Evolutionary conservation across 1,140 invertebrate species (phyloP), one percentile per base, ranked within the genome.

Genomic region (Colletes gigas): DNA sequence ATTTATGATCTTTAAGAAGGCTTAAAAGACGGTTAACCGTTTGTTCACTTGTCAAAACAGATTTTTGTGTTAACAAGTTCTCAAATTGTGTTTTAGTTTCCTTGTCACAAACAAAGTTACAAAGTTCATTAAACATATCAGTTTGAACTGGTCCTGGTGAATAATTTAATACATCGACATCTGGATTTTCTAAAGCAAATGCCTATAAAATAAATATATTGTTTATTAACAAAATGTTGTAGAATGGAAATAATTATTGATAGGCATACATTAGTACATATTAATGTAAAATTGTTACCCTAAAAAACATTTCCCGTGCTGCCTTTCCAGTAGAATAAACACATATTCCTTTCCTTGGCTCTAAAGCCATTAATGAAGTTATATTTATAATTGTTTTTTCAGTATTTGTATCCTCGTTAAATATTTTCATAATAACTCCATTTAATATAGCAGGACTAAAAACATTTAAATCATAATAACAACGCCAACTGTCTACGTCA

Each of bases 101-200:
- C 0, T 91, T 80, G 92, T 96, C 95, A 10, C 94, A 92, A 0
- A 95, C 91, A 65, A 95, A 93, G 7, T 94, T 92, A 54, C 95
- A 92, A 41, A 97, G 93, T 85, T 94, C 93, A n/a, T 95, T 90
- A 57, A 96, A 95, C 98, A 99, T 99, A 67, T 97, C 96, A 0
- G 98, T 99, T 82, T 98, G 95, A 4, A 99, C 96, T 5, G 98
- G 97, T 41, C 98, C 98, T 0, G 98, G 98, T 6, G 98, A 96
- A 94, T 99, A 99, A 93, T 96, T 99, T 4, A 99, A 91, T 12
- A 99, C 96, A 75, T 95, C 93, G 0, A 98, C 93, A 39, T 95
- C 89, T 17, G 95, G 95, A 84, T 97, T 95, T 94, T 99, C 98
- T 47, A 95, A 92, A 10, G 98, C 97, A 65, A 99, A 93, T 7